Evolutionary conservation across 2,113 vertebrate species (phyloP).

Genomic region (Seriola rivoliana): DNA sequence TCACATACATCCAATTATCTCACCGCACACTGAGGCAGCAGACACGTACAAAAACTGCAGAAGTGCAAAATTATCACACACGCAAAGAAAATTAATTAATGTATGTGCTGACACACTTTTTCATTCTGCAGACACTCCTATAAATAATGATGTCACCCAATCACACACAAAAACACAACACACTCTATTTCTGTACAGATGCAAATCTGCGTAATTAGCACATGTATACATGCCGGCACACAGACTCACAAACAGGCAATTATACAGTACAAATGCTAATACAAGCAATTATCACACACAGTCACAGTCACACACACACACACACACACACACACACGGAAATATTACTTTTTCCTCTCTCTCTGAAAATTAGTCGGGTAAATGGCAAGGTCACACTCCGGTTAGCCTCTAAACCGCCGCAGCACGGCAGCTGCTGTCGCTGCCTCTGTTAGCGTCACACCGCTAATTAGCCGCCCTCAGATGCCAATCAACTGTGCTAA

Average conservation of each 20-base stretch:
- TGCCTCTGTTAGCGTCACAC: constrained; percentile 34
- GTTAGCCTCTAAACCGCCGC: constrained; percentile 31
- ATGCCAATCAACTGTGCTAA: constrained; percentile 63
- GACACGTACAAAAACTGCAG: not conserved
- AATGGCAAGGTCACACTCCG: constrained; percentile 45
- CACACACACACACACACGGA: not conserved
- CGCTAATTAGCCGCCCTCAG: constrained; percentile 59
- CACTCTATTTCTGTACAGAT: not conserved
- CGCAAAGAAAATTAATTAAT: not conserved
- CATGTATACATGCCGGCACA: not conserved
- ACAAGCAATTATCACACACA: constrained; percentile 29
- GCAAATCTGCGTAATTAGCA: constrained; percentile 26
- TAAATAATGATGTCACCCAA: not conserved
- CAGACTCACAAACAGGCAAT: not conserved
- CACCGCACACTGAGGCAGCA: not conserved
- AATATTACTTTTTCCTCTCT: constrained; percentile 3
- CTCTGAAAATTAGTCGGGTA: constrained; percentile 32
- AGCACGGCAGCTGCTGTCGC: constrained; percentile 35
- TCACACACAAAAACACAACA: not conserved
- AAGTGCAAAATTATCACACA: not conserved
- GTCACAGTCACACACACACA: not conserved
- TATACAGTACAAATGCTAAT: constrained; percentile 40
- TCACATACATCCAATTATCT: constrained; percentile 12
- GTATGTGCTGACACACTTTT: not conserved
- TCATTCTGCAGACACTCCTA: not conserved